Conservation (phyloP, 2,888 invertebrate species). For the Strigamia maritima region DNA sequence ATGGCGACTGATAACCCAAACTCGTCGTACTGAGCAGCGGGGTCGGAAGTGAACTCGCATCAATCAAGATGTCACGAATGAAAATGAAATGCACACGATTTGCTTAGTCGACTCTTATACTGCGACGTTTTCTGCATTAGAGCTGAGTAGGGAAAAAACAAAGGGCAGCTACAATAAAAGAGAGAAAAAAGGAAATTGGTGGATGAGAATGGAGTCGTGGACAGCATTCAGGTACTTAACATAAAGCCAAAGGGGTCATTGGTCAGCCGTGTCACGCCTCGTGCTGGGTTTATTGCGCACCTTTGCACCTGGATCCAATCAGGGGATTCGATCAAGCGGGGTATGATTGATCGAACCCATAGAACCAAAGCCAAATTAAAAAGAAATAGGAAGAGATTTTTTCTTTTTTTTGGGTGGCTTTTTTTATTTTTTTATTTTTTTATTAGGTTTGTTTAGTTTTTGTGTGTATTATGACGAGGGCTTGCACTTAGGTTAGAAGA, state of each 20-base stretch:
- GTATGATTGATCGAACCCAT: not conserved
- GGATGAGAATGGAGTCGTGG: not conserved
- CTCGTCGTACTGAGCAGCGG: not conserved
- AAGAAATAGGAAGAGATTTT: not conserved
- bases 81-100: not conserved
- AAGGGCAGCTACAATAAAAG: not conserved
- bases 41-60: not conserved
- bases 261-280: constrained; percentile 17
- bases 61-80: not conserved
- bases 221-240: constrained; percentile 12
- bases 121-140: not conserved
- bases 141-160: not conserved
- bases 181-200: not conserved
- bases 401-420: not conserved
- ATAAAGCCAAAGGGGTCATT: constrained; percentile 26
- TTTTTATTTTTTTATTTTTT: not conserved
- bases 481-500: not conserved
- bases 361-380: not conserved
- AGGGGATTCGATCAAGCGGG: constrained; percentile 23
- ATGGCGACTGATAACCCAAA: constrained; percentile 12
- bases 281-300: constrained; percentile 20
- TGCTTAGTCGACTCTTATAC: not conserved
- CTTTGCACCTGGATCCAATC: constrained; percentile 23
- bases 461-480: not conserved
- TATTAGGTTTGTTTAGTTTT: not conserved